phyloP scores from a whole-genome alignment of 2,797 vertebrate genomes.

The Catharus ustulatus region DNA sequence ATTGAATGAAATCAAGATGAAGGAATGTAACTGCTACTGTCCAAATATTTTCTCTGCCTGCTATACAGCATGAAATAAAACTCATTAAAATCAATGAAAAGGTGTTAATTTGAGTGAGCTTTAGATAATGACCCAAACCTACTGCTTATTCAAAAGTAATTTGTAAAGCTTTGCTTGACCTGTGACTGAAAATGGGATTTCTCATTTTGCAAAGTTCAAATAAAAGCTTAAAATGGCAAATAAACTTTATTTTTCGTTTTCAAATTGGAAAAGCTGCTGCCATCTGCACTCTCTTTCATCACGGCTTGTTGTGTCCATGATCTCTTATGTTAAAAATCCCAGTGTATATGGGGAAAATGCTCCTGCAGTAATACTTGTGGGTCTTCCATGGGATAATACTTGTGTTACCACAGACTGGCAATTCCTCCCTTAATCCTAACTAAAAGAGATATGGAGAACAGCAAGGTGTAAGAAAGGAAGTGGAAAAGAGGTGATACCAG shows the following conservation, averaged over 20 bases:
- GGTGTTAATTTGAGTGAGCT: not conserved
- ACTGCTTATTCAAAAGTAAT: not conserved
- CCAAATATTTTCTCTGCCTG: not conserved
- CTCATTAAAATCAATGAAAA: not conserved
- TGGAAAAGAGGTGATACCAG: not conserved
- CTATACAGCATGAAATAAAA: not conserved
- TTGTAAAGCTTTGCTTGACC: not conserved
- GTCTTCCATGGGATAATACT: not conserved
- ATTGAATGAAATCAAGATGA: not conserved
- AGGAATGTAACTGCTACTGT: not conserved
- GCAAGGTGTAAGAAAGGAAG: slow-evolving; percentile 1
- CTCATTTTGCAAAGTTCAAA: not conserved
- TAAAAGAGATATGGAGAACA: not conserved
- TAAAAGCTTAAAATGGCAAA: not conserved
- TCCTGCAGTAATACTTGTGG: not conserved
- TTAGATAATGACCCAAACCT: not conserved
- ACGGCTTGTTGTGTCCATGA: not conserved
- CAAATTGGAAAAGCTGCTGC: not conserved
- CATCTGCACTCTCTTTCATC: not conserved
- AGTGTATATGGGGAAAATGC: not conserved
- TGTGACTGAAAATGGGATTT: not conserved
- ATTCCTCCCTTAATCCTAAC: not conserved
- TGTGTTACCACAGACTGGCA: not conserved
- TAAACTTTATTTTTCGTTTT: not conserved
- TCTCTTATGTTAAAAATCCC: not conserved